Evolutionary conservation across 2,888 invertebrate genomes (phyloP), one percentile per base, ranked within the genome.

Genomic region (Himalopsyche anomala): DNA sequence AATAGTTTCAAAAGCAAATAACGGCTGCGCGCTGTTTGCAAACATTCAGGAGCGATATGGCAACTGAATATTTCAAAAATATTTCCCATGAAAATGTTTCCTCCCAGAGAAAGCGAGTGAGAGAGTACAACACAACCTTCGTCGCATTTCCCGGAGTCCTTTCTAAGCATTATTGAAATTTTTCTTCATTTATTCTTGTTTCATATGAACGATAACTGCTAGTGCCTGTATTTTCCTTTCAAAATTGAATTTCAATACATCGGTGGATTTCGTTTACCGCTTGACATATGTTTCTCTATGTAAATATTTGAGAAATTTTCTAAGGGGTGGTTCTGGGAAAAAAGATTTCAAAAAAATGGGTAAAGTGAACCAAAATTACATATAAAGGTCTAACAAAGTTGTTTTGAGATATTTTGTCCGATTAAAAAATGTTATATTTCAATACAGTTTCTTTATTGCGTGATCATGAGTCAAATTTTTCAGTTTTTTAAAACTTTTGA

Each of bases 111-210:
- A 82, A 82, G 62, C 62, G 28, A 62, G 62, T 3, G 19, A n/a
- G 62, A 19, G 62, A 62, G 19, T 19, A 62, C 51, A 62, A n/a
- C 19, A 28, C 62, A 82, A n/a, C 55, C 85, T 28, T 55, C 83
- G 69, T 82, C 85, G 81, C 85, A 81, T 69, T 85, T 79, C 79
- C 82, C 85, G 40, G 79, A 51, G 38, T 82, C 82, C 19, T 62
- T 62, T 19, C 19, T 62, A 19, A 19, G 85, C 85, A 74, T 85
- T 85, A 85, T 85, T 85, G 85, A 85, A 85, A 85, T 85, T 85
- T 85, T 85, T 80, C 85, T 82, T 79, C 69, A 82, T 85, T 85
- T 85, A 85, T 85, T 85, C 85, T 85, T 82, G 82, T 85, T 85
- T 82, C 79, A 83, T 80, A 83, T 74, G 79, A 83, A 55, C 83